These are phyloP conservation scores for Agelastica alni DNA, from an alignment of 2,888 invertebrate species.

Conservation along the genomic window DNA sequence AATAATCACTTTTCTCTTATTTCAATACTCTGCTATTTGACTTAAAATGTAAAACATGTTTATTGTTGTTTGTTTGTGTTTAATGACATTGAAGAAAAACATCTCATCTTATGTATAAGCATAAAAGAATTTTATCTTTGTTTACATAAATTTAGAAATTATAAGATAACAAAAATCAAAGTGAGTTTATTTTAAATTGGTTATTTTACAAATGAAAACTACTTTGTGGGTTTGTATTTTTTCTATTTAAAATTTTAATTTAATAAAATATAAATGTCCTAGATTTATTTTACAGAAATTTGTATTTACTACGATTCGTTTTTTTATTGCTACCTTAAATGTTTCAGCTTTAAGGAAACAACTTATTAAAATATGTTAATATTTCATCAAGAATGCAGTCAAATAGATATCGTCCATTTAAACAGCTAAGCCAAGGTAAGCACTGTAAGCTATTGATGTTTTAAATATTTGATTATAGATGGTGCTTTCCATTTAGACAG, in stretches of 20 bases:
- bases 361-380: conserved; percentile 19
- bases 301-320: too few relatives aligned
- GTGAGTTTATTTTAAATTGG: too few relatives aligned
- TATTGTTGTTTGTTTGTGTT: neutral
- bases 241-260: too few relatives aligned
- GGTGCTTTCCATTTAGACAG: too few relatives aligned
- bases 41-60: too few relatives aligned
- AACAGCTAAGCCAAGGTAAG: conserved; percentile 46
- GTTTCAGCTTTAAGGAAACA: conserved; percentile 13
- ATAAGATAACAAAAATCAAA: neutral
- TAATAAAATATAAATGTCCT: too few relatives aligned
- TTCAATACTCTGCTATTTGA: too few relatives aligned
- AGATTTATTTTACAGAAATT: too few relatives aligned
- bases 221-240: too few relatives aligned
- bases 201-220: too few relatives aligned
- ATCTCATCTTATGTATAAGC: neutral
- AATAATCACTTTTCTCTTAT: neutral
- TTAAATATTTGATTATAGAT: too few relatives aligned
- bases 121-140: conserved; percentile 1
- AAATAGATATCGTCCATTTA: conserved; percentile 46
- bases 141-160: neutral
- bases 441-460: conserved; percentile 3
- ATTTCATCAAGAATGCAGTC: conserved; percentile 41
- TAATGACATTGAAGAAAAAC: neutral
- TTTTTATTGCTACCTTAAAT: too few relatives aligned